Evolutionary conservation across 2,113 vertebrate genomes (phyloP).

Genomic region (Perca schrenkii): DNA sequence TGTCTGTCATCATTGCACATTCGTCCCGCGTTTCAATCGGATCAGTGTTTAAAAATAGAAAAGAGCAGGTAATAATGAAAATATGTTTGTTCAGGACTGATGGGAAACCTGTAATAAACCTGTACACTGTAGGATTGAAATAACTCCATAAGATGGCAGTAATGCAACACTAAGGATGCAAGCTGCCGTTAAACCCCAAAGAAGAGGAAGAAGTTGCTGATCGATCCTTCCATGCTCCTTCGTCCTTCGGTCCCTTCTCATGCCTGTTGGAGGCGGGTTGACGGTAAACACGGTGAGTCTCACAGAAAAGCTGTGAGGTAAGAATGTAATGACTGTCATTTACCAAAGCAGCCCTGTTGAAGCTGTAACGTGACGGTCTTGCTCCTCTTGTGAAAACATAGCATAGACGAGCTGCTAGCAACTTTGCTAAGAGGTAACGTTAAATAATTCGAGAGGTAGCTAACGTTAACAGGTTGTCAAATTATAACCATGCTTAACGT

Average conservation of each 20-base stretch:
- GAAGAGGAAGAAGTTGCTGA: neutral
- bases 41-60: too few relatives aligned
- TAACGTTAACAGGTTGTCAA: too few relatives aligned
- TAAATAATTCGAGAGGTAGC: neutral
- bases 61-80: neutral
- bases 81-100: neutral
- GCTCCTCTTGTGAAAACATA: neutral
- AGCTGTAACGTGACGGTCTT: neutral
- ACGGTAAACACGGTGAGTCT: neutral
- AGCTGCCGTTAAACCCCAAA: neutral
- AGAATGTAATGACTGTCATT: neutral
- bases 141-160: neutral
- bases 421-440: neutral
- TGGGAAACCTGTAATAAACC: too few relatives aligned
- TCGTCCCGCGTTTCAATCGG: too few relatives aligned
- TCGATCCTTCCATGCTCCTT: too few relatives aligned
- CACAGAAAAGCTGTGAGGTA: constrained; percentile 6
- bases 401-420: constrained; percentile 9
- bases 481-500: neutral
- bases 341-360: neutral
- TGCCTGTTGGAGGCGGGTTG: neutral
- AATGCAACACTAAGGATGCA: neutral
- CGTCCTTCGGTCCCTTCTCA: neutral
- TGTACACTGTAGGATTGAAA: neutral
- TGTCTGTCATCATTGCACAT: too few relatives aligned